These are phyloP conservation scores for Heliangelus exortis DNA, from an alignment of 2,797 vertebrate genomes.

Conservation along the genomic window DNA sequence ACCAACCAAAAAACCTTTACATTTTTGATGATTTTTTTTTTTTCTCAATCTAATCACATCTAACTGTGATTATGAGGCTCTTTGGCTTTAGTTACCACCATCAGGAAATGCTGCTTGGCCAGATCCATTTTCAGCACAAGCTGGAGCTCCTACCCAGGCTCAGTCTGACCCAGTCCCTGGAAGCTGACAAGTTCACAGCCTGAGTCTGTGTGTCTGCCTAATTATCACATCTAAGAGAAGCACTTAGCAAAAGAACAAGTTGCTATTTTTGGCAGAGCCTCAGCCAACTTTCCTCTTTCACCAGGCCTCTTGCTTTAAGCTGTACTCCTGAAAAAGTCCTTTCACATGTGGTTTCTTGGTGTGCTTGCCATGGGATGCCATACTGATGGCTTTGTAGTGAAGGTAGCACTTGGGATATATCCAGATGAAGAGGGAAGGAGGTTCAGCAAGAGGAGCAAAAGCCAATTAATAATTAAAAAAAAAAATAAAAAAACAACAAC, in stretches of 20 bases:
- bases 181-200: conserved; percentile 30
- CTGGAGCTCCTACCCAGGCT: neutral
- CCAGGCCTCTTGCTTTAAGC: neutral
- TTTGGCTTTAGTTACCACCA: neutral
- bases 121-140: neutral
- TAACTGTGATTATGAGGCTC: neutral
- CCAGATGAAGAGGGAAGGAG: neutral
- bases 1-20: no score
- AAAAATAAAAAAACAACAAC: fast-evolving
- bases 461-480: no score
- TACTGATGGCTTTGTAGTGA: fast-evolving
- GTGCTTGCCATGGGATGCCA: neutral
- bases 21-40: neutral
- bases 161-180: neutral
- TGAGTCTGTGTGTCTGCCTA: conserved; percentile 30
- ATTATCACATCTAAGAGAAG: neutral
- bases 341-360: neutral
- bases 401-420: neutral
- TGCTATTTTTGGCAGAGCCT: neutral
- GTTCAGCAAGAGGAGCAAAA: neutral
- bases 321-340: neutral
- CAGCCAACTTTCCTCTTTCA: neutral
- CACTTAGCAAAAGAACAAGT: neutral
- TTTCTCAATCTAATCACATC: neutral
- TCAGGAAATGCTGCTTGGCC: neutral